These are phyloP conservation scores for Crocodylus rhombifer DNA, from an alignment of 2,797 vertebrate genomes.

Conservation along the genomic window DNA sequence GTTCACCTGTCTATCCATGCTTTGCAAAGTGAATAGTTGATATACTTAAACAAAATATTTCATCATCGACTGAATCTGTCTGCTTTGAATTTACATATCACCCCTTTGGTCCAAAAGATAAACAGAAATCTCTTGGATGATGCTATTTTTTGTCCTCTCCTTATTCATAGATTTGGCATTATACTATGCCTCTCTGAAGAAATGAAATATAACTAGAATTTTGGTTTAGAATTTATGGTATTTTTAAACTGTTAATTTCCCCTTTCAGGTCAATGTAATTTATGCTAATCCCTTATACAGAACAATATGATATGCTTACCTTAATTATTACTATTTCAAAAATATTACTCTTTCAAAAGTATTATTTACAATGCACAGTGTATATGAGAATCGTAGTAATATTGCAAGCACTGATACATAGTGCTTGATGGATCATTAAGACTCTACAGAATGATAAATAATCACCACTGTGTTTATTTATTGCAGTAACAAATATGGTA, in stretches of 20 bases:
- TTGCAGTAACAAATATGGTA: neutral
- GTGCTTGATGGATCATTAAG: neutral
- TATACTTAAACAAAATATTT: neutral
- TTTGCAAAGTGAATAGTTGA: slow-evolving; percentile 32
- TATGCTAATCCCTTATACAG: neutral
- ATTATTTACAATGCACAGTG: neutral
- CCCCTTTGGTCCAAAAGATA: neutral
- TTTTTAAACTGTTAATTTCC: neutral
- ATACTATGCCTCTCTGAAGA: neutral
- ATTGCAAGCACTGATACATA: neutral
- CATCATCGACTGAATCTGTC: slow-evolving; percentile 3
- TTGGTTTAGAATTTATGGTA: neutral
- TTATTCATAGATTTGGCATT: neutral
- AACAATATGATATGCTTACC: neutral
- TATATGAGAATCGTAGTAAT: neutral
- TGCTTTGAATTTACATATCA: slow-evolving; percentile 28
- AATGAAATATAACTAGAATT: neutral
- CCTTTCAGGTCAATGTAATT: neutral
- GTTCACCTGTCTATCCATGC: slow-evolving; percentile 8
- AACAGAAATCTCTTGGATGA: neutral
- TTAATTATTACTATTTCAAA: slow-evolving; percentile 3
- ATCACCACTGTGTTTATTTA: neutral
- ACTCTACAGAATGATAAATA: slow-evolving; percentile 22
- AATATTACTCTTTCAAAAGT: neutral
- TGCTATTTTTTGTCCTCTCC: neutral